A percentile compares a stretch with the other conserved stretches of the same genome.
Conservation (phyloP, 2,888 invertebrate genomes). For the Achlya flavicornis region DNA sequence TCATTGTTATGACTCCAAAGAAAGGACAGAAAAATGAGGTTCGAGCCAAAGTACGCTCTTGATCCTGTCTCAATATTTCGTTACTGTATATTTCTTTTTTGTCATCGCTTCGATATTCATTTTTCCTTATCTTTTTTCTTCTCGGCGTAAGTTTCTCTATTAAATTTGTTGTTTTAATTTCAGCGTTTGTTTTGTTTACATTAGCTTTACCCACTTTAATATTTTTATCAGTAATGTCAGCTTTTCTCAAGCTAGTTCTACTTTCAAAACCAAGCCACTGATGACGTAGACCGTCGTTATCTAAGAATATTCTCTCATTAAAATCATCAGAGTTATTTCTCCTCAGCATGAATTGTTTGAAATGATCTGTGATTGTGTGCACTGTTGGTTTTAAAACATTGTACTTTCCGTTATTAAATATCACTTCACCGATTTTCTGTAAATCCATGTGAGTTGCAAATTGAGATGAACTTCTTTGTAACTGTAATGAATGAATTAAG, state of each 20-base stretch:
- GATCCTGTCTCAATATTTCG: conserved; percentile 25
- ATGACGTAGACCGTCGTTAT: conserved; percentile 65
- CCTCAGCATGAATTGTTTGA: conserved; percentile 53
- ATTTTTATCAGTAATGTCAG: conserved; percentile 23
- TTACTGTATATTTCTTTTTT: conserved; percentile 14
- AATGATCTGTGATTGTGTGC: conserved; percentile 59
- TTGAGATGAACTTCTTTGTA: conserved; percentile 27
- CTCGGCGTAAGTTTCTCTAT: not conserved
- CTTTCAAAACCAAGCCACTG: conserved; percentile 54
- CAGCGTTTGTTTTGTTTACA: not conserved
- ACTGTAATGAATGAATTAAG: conserved; percentile 27
- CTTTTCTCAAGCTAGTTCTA: conserved; percentile 41
- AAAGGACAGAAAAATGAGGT: conserved; percentile 69
- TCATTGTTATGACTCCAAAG: conserved; percentile 64
- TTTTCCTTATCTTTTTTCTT: conserved; percentile 16
- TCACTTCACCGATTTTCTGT: conserved; percentile 56
- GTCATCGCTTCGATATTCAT: conserved; percentile 10
- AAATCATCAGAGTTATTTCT: conserved; percentile 30
- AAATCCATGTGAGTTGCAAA: conserved; percentile 59
- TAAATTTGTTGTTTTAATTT: not conserved
- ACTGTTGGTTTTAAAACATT: conserved; percentile 56
- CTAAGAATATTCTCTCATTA: conserved; percentile 51
- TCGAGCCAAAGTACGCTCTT: conserved; percentile 36
- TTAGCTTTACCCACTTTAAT: not conserved
- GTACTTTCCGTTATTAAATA: conserved; percentile 54